Conservation (phyloP, 2,797 vertebrate genomes). For the Pangasius krempfi region DNA sequence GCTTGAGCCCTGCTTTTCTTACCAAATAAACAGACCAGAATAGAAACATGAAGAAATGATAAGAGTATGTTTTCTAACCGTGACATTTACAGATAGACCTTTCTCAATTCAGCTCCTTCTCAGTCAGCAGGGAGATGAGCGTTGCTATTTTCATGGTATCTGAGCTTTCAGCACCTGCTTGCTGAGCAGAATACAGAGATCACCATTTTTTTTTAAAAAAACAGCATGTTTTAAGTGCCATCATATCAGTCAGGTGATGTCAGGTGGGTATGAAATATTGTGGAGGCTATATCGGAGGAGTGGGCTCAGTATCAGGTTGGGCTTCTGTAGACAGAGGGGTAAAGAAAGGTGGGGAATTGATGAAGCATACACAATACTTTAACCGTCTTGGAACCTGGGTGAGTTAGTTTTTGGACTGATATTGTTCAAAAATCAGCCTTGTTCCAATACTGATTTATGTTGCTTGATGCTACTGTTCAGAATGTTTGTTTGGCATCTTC, state of each 20-base stretch:
- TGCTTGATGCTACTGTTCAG: background rate
- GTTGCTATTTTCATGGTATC: conserved; percentile 21
- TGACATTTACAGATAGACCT: conserved; percentile 22
- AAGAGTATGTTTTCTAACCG: conserved; percentile 4
- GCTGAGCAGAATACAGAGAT: conserved; percentile 18
- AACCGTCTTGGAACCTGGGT: background rate
- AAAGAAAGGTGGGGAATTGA: background rate
- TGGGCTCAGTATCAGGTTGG: background rate
- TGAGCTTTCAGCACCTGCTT: conserved; percentile 10
- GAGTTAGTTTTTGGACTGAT: background rate
- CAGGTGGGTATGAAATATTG: background rate
- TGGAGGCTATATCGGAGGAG: background rate
- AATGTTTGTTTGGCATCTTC: background rate
- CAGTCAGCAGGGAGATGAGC: conserved; percentile 31
- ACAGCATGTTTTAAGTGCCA: conserved; percentile 1
- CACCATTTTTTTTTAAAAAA: background rate
- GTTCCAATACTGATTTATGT: background rate
- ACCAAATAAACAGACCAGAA: background rate
- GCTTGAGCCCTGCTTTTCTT: background rate
- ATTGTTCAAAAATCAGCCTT: background rate
- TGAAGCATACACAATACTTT: background rate
- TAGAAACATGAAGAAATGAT: conserved; percentile 3
- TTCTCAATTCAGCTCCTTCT: conserved; percentile 7
- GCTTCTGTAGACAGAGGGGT: background rate
- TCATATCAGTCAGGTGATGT: conserved; percentile 12